These are phyloP conservation scores for Reinhardtius hippoglossoides DNA, from an alignment of 2,113 vertebrate species.

Conservation along the genomic window DNA sequence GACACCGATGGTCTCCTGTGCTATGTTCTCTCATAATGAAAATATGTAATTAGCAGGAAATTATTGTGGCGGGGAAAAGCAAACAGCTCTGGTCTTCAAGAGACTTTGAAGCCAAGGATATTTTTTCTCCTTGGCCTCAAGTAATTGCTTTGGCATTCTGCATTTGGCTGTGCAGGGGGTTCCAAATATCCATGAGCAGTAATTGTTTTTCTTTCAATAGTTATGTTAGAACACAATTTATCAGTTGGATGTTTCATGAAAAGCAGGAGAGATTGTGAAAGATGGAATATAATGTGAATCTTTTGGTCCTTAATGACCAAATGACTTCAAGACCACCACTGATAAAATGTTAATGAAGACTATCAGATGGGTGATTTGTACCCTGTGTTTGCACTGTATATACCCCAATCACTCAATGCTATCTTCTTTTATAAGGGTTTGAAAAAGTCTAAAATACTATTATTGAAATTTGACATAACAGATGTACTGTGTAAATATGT, in stretches of 20 bases:
- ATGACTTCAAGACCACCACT: neutral
- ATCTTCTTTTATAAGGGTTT: too few relatives aligned
- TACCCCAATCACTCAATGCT: too few relatives aligned
- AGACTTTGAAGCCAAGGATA: neutral
- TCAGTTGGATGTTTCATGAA: too few relatives aligned
- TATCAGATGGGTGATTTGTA: neutral
- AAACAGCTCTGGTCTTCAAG: too few relatives aligned
- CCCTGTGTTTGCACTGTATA: too few relatives aligned
- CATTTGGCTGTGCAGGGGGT: neutral
- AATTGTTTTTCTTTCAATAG: neutral
- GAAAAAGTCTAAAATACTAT: too few relatives aligned
- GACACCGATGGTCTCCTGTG: slow-evolving; percentile 30
- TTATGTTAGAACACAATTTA: neutral
- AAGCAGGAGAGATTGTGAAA: neutral
- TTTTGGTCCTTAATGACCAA: neutral
- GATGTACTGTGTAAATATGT: too few relatives aligned
- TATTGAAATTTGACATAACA: too few relatives aligned
- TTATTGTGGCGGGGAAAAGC: too few relatives aligned
- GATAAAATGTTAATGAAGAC: neutral
- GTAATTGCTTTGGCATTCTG: neutral
- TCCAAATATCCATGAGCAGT: neutral
- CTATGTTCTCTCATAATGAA: neutral
- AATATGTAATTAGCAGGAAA: neutral
- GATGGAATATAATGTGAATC: neutral
- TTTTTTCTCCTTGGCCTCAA: neutral